These are phyloP conservation scores for Cataglyphis livida DNA, from an alignment of 2,888 invertebrate genomes.

Conservation along the genomic window DNA sequence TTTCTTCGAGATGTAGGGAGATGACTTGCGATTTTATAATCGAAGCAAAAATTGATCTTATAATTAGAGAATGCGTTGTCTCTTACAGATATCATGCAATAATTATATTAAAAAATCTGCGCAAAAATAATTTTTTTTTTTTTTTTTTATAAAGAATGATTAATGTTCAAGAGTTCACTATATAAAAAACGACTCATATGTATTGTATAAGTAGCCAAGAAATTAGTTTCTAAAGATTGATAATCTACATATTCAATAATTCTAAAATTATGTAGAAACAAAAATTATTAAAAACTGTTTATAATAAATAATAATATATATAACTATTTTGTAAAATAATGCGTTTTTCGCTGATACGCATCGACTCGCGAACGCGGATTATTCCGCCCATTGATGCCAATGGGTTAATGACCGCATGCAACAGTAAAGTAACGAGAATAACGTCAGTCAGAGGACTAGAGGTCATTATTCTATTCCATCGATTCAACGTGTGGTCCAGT, in stretches of 20 bases:
- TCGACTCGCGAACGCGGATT: slow-evolving; percentile 37
- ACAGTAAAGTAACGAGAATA: slow-evolving; percentile 35
- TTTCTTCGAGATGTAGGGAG: neutral
- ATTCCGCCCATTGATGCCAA: slow-evolving; percentile 44
- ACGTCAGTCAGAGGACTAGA: slow-evolving; percentile 18
- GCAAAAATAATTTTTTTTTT: neutral
- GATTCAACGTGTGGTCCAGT: neutral
- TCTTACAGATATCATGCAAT: neutral
- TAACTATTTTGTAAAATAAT: neutral
- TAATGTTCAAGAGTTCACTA: neutral
- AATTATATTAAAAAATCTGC: neutral
- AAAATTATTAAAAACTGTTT: neutral
- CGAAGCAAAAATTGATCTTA: neutral
- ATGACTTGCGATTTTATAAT: neutral
- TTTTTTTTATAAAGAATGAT: neutral
- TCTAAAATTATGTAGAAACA: neutral
- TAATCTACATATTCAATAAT: neutral
- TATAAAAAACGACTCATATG: neutral
- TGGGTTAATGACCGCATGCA: slow-evolving; percentile 45
- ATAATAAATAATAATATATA: neutral
- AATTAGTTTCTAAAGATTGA: slow-evolving; percentile 1
- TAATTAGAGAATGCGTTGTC: neutral
- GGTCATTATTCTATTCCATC: slow-evolving; percentile 36
- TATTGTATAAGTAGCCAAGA: no score
- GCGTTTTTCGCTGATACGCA: slow-evolving; percentile 12